A percentile compares a stretch with the other conserved stretches of the same genome.
Conservation (phyloP, 2,113 vertebrate genomes). For the Strix aluco region DNA sequence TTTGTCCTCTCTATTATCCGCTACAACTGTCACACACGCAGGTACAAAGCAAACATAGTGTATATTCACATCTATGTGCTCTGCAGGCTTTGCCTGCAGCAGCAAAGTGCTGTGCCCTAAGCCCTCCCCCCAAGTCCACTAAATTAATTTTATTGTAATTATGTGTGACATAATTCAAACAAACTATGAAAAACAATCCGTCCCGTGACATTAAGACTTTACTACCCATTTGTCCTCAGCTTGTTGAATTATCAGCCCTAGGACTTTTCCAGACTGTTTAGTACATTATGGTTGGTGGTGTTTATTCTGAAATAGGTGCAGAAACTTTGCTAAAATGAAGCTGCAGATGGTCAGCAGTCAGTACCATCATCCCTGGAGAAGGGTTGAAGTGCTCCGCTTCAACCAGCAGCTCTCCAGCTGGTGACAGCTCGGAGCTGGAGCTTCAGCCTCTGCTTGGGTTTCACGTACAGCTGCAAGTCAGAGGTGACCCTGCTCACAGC, state of each 20-base stretch:
- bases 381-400: conserved; percentile 3
- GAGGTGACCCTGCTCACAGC: conserved; percentile 38
- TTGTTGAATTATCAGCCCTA: not conserved
- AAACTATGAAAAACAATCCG: conserved; percentile 64
- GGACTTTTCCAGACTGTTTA: not conserved
- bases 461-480: not conserved
- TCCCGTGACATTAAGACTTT: conserved; percentile 62
- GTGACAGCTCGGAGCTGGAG: not conserved
- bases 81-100: conserved; percentile 66
- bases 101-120: conserved; percentile 68
- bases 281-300: not conserved
- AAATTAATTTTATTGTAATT: conserved; percentile 70
- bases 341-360: conserved; percentile 40
- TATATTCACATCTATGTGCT: conserved; percentile 45
- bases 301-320: conserved; percentile 36
- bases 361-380: not conserved
- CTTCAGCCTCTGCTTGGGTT: conserved; percentile 27
- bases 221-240: conserved; percentile 18
- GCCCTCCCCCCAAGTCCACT: not conserved
- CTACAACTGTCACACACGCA: conserved; percentile 56
- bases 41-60: conserved; percentile 57
- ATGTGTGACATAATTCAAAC: conserved; percentile 75
- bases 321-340: conserved; percentile 40
- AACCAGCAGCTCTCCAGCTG: conserved; percentile 38
- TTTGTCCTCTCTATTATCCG: conserved; percentile 19